Conservation (phyloP, 2,888 invertebrate species). For the Polyommatus icarus region DNA sequence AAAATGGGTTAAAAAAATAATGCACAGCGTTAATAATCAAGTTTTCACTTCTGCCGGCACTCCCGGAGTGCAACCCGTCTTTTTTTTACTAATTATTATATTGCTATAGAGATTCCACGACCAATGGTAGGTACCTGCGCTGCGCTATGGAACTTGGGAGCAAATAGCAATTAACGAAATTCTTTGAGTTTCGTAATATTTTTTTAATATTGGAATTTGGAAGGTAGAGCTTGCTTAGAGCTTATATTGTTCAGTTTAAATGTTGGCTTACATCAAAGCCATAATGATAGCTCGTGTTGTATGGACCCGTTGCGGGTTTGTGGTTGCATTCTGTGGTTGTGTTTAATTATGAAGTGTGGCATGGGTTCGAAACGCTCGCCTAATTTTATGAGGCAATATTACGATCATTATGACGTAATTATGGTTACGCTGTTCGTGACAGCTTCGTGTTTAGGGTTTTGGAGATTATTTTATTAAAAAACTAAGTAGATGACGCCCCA, state of each 20-base stretch:
- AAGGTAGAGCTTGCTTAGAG: too few relatives aligned
- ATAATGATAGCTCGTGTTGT: background rate
- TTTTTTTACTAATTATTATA: too few relatives aligned
- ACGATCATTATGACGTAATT: background rate
- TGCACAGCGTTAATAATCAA: too few relatives aligned
- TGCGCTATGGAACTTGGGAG: too few relatives aligned
- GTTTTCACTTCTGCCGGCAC: too few relatives aligned
- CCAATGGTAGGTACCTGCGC: too few relatives aligned
- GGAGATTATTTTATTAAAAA: background rate
- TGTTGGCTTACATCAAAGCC: background rate
- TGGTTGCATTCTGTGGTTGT: slow-evolving; percentile 12
- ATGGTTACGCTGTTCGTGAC: background rate
- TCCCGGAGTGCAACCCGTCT: too few relatives aligned
- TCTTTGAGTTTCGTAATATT: background rate
- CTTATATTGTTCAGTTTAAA: background rate
- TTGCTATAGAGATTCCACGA: background rate
- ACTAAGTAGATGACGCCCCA: too few relatives aligned
- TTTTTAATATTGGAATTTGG: background rate
- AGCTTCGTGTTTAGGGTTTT: background rate
- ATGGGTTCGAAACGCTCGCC: background rate
- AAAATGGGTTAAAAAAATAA: too few relatives aligned
- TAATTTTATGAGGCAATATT: background rate
- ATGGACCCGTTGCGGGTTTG: background rate
- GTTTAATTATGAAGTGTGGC: slow-evolving; percentile 4
- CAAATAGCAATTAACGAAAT: too few relatives aligned